Evolutionary conservation across 2,797 vertebrate genomes (phyloP).

Genomic region (Arctocebus calabarensis): DNA sequence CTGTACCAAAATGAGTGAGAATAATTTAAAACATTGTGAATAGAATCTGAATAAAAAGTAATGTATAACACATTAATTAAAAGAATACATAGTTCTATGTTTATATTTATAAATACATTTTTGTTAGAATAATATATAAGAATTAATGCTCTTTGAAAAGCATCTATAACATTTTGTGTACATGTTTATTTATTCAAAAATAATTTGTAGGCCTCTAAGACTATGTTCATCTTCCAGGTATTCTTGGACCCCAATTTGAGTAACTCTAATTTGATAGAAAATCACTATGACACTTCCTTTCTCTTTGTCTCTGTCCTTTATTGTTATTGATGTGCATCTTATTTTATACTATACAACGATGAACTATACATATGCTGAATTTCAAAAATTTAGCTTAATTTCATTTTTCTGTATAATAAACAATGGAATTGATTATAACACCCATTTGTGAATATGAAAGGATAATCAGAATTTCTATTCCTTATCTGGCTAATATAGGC

Average conservation of each 20-base stretch:
- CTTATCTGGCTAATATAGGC: not conserved
- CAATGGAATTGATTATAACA: not conserved
- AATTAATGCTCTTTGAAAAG: not conserved
- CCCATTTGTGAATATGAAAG: not conserved
- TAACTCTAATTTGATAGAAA: not conserved
- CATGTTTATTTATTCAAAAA: not conserved
- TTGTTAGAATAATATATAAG: not conserved
- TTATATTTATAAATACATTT: not conserved
- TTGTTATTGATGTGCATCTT: not conserved
- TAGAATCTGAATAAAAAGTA: not conserved
- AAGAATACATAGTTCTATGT: not conserved
- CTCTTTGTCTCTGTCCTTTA: not conserved
- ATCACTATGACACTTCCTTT: not conserved
- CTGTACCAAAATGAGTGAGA: not conserved
- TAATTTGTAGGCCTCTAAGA: not conserved
- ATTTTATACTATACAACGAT: not conserved
- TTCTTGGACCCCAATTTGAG: not conserved
- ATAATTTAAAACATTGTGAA: not conserved
- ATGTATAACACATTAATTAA: not conserved
- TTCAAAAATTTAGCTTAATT: not conserved
- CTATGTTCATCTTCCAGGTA: not conserved
- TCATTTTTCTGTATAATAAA: not conserved
- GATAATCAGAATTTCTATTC: not conserved
- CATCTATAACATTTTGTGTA: not conserved
- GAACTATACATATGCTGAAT: not conserved